phyloP scores from a whole-genome alignment of 2,113 vertebrate species.

The Climacteris rufus region DNA sequence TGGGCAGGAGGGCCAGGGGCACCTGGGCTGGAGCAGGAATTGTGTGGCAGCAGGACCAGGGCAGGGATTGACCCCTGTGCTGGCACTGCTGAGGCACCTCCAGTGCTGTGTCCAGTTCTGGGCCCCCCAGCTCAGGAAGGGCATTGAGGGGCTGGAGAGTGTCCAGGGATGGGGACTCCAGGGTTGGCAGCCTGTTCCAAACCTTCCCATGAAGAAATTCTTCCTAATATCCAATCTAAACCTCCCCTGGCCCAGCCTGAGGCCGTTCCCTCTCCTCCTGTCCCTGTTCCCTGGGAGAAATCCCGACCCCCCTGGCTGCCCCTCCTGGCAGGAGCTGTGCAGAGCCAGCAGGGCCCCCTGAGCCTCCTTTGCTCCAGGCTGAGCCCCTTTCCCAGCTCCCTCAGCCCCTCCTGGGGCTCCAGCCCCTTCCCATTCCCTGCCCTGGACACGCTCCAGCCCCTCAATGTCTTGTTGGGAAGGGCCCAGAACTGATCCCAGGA shows the following conservation, averaged over 20 bases:
- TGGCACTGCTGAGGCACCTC: background rate
- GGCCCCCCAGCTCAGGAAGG: too few species aligned
- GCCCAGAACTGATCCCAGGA: accelerated
- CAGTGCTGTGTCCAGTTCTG: background rate
- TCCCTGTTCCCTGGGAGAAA: background rate
- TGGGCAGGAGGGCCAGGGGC: background rate
- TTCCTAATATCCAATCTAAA: background rate
- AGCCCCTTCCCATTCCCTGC: too few species aligned
- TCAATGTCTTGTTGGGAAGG: too few species aligned
- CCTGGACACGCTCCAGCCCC: too few species aligned
- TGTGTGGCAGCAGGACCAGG: background rate
- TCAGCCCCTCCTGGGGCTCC: too few species aligned
- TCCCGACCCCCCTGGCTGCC: too few species aligned
- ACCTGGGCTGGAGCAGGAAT: background rate
- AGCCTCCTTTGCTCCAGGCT: too few species aligned
- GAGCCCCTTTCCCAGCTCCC: too few species aligned
- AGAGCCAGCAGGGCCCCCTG: too few species aligned
- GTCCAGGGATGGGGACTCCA: background rate
- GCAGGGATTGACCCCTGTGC: background rate
- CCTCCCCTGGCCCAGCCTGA: background rate
- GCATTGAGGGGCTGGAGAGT: background rate
- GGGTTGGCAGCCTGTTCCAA: background rate
- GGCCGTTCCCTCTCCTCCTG: background rate
- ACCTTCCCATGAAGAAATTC: background rate
- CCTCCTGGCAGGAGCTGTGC: too few species aligned